Conservation (phyloP, 2,797 vertebrate species). For the Merluccius polli region DNA sequence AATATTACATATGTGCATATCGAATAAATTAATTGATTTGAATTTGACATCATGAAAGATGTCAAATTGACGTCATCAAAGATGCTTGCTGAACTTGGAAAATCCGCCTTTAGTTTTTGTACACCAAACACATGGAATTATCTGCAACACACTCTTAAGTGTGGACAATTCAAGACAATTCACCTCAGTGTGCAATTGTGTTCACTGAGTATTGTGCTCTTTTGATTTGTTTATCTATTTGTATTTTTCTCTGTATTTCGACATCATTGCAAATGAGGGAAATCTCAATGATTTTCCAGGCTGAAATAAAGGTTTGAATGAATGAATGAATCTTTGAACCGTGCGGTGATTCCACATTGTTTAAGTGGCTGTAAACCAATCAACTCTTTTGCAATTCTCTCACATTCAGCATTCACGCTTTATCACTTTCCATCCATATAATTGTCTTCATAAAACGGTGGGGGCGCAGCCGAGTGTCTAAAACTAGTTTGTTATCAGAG, state of each 20-base stretch:
- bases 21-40: not conserved
- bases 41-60: not conserved
- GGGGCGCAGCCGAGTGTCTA: conserved; percentile 8
- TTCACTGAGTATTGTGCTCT: too few relatives aligned
- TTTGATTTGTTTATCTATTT: too few relatives aligned
- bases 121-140: too few relatives aligned
- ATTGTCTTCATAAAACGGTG: conserved; percentile 22
- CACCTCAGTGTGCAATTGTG: too few relatives aligned
- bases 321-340: not conserved
- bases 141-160: too few relatives aligned
- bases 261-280: too few relatives aligned
- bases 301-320: too few relatives aligned
- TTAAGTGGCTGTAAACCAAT: conserved; percentile 4
- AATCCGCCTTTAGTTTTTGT: too few relatives aligned
- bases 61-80: not conserved
- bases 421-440: conserved; percentile 31
- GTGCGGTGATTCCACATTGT: not conserved
- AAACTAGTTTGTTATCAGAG: not conserved
- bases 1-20: not conserved
- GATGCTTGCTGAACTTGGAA: not conserved
- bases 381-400: conserved; percentile 6
- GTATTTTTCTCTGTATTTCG: too few relatives aligned
- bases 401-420: conserved; percentile 21
- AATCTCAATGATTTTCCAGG: too few relatives aligned
- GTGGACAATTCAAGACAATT: too few relatives aligned